A percentile compares a stretch with the other conserved stretches of the same genome.
phyloP scores from a whole-genome alignment of 2,797 vertebrate genomes.

The Eulemur rubriventer region DNA sequence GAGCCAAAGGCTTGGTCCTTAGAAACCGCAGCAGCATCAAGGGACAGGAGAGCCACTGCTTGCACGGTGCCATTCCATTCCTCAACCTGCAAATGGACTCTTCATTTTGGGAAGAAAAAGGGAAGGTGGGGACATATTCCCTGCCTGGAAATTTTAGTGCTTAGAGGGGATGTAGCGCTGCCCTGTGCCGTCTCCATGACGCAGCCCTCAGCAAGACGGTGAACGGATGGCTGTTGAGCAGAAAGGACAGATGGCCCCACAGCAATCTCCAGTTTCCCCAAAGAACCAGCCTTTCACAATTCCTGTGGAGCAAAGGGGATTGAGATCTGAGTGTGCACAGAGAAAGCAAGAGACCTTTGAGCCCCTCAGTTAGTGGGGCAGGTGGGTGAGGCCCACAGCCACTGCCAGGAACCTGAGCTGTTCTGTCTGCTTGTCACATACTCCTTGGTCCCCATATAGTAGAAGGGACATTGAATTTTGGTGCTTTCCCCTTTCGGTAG shows the following conservation, averaged over 20 bases:
- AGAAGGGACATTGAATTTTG: neutral
- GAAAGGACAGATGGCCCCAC: neutral
- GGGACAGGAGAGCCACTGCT: neutral
- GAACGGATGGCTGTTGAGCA: too few relatives aligned
- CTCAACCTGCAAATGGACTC: neutral
- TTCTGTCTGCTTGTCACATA: neutral
- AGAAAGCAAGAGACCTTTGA: neutral
- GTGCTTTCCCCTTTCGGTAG: neutral
- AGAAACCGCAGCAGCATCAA: neutral
- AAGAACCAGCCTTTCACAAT: neutral
- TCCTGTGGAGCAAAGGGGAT: neutral
- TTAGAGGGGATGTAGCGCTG: neutral
- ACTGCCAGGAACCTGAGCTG: neutral
- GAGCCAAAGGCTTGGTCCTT: neutral
- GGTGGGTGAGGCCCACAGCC: neutral
- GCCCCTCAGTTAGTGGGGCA: neutral
- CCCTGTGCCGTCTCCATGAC: neutral
- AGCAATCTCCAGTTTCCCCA: neutral
- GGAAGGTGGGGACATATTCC: neutral
- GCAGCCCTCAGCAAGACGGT: neutral
- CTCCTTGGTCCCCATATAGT: neutral
- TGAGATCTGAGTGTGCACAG: neutral
- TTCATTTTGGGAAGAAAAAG: neutral
- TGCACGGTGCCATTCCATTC: neutral
- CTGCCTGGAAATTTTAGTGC: neutral